A percentile compares a stretch with the other conserved stretches of the same genome.
phyloP scores from a whole-genome alignment of 2,113 vertebrate species.

The Mastomys natalensis region DNA sequence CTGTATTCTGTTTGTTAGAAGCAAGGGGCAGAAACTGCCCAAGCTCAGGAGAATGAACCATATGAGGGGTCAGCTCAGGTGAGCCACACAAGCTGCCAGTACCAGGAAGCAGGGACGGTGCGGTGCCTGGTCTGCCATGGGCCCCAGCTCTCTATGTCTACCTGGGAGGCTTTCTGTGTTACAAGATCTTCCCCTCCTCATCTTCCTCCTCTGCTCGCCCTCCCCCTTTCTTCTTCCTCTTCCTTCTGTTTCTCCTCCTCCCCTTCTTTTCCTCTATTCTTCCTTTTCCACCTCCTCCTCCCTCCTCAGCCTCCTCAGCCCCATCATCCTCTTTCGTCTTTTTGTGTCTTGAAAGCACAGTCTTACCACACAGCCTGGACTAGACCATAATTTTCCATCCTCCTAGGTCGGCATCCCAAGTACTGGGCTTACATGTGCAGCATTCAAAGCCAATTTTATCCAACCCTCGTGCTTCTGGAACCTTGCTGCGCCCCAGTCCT shows the following conservation, averaged over 20 bases:
- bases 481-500: neutral
- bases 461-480: neutral
- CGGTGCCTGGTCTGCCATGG: neutral
- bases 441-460: neutral
- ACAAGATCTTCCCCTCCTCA: too few relatives aligned
- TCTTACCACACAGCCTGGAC: neutral
- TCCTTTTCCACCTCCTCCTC: neutral
- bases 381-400: too few relatives aligned
- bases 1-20: neutral
- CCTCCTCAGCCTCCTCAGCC: neutral
- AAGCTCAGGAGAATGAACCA: neutral
- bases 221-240: too few relatives aligned
- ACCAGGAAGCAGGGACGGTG: neutral
- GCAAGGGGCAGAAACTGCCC: neutral
- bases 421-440: neutral
- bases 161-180: neutral
- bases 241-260: too few relatives aligned
- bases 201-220: neutral
- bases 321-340: too few relatives aligned
- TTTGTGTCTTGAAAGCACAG: neutral
- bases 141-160: neutral
- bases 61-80: neutral
- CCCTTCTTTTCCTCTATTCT: neutral
- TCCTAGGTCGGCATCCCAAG: neutral
- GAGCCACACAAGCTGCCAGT: neutral